These are phyloP conservation scores for Eupithecia subfuscata DNA, from an alignment of 2,888 invertebrate genomes.

Conservation along the genomic window DNA sequence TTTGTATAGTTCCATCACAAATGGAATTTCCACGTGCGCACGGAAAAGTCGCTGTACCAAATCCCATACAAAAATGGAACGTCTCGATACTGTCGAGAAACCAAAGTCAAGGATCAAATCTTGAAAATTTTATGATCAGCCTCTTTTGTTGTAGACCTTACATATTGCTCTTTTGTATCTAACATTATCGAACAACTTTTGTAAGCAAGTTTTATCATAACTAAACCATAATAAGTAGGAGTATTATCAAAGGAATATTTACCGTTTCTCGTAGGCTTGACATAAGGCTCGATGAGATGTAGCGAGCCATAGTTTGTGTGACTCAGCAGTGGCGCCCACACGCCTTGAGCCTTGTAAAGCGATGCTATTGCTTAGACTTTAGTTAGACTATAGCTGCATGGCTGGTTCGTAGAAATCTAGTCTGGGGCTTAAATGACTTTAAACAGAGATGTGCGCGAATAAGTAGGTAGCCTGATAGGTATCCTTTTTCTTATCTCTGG, in stretches of 20 bases:
- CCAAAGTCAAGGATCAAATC: not conserved
- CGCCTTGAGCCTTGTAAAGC: slow-evolving; percentile 46
- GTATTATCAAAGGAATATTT: slow-evolving; percentile 32
- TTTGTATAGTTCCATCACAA: not conserved
- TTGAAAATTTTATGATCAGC: not conserved
- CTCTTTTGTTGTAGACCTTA: not conserved
- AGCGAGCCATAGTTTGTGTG: slow-evolving; percentile 58
- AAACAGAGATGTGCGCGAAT: not conserved
- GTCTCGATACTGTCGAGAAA: not conserved
- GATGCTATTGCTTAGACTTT: not conserved
- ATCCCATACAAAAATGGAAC: not conserved
- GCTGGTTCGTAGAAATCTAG: not conserved
- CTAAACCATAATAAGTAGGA: slow-evolving; percentile 20
- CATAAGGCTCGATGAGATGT: slow-evolving; percentile 16
- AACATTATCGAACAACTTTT: not conserved
- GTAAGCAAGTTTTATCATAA: not conserved
- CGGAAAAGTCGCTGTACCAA: not conserved
- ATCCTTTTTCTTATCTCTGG: not conserved
- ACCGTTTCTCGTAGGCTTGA: slow-evolving; percentile 24
- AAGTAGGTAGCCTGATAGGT: not conserved
- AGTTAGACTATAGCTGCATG: not conserved
- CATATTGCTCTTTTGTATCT: not conserved
- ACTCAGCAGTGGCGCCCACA: slow-evolving; percentile 75
- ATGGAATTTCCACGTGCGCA: not conserved
- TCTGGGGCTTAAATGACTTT: not conserved